Conservation (phyloP, 2,888 invertebrate species). For the Allacma fusca region DNA sequence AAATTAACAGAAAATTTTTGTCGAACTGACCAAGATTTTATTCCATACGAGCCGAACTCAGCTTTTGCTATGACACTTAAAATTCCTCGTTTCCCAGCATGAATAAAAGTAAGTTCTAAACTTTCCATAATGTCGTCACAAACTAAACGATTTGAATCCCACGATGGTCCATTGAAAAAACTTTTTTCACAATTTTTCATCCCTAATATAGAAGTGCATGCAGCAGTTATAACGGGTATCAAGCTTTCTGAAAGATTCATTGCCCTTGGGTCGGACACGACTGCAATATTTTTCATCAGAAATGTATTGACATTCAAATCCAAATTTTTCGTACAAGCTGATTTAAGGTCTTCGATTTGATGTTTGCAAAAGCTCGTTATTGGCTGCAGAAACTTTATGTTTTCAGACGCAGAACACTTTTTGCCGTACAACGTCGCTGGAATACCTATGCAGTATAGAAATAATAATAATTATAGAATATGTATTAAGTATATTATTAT, state of each 20-base stretch:
- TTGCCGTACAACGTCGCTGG: conserved; percentile 63
- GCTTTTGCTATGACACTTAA: conserved; percentile 64
- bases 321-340: conserved; percentile 58
- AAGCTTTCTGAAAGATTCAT: conserved; percentile 30
- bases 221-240: conserved; percentile 7
- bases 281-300: conserved; percentile 30
- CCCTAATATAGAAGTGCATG: background rate
- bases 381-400: conserved; percentile 66
- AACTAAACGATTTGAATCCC: conserved; percentile 51
- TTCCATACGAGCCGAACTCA: conserved; percentile 64
- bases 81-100: conserved; percentile 68
- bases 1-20: conserved; percentile 53
- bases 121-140: conserved; percentile 65
- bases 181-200: conserved; percentile 14
- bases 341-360: conserved; percentile 64
- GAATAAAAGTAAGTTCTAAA: conserved; percentile 64
- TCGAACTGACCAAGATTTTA: conserved; percentile 21
- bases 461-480: conserved; percentile 19
- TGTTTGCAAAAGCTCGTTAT: conserved; percentile 62
- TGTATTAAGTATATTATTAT: too few relatives aligned
- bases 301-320: conserved; percentile 56
- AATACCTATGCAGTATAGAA: conserved; percentile 63
- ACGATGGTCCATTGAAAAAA: conserved; percentile 32
- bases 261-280: conserved; percentile 49
- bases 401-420: conserved; percentile 64